Percentiles rank a stretch among this genome's conserved stretches.
Evolutionary conservation across 2,888 invertebrate genomes (phyloP).

Genomic region (Anthrax anthrax): DNA sequence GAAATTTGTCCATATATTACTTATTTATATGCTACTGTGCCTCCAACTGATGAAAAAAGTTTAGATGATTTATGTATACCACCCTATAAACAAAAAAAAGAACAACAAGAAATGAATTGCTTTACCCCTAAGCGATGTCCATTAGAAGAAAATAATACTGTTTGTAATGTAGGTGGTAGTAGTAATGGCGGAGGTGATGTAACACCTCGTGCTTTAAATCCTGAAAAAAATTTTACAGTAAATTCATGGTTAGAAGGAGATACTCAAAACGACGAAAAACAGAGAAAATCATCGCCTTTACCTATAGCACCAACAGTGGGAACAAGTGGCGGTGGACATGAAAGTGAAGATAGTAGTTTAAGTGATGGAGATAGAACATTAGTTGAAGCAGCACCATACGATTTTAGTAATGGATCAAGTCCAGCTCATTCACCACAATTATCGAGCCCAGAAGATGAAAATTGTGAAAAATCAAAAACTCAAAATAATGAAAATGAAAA

Average conservation of each 20-base stretch:
- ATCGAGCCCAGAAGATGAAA: slow-evolving; percentile 32
- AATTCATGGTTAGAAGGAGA: too few relatives aligned
- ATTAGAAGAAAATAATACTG: neutral
- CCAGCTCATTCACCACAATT: slow-evolving; percentile 32
- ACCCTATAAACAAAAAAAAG: slow-evolving; percentile 19
- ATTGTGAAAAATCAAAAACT: slow-evolving; percentile 6
- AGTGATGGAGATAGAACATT: slow-evolving; percentile 54
- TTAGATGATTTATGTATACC: slow-evolving; percentile 36
- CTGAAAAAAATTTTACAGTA: neutral
- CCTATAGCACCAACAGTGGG: neutral
- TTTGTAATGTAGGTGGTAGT: neutral
- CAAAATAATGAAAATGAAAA: slow-evolving; percentile 1
- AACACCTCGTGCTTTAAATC: slow-evolving; percentile 18
- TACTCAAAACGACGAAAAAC: neutral
- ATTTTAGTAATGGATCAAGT: slow-evolving; percentile 29
- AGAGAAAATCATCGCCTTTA: neutral
- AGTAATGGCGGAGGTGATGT: slow-evolving; percentile 29
- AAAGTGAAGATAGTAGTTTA: slow-evolving; percentile 61
- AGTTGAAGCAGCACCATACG: slow-evolving; percentile 28
- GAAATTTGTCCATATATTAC: slow-evolving; percentile 45
- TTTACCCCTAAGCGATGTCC: too few relatives aligned
- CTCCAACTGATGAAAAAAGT: slow-evolving; percentile 44
- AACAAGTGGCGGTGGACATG: slow-evolving; percentile 17
- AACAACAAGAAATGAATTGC: neutral
- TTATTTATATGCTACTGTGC: slow-evolving; percentile 45